Conservation (phyloP, 2,113 vertebrate species). For the Dunckerocampus dactyliophorus region DNA sequence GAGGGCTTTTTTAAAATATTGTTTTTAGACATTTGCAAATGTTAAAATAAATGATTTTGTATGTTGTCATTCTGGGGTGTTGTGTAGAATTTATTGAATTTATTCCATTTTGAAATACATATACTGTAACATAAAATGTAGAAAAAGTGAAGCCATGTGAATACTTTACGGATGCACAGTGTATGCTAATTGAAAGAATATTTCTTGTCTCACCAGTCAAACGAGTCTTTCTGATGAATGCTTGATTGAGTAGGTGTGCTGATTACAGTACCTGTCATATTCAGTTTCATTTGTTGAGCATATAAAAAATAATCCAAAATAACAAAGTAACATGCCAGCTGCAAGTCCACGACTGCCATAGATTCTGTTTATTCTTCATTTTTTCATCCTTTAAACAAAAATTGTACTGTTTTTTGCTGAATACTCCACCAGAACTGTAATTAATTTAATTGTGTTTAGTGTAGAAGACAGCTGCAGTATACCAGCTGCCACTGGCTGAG, state of each 20-base stretch:
- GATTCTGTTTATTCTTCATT: background rate
- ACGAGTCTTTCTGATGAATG: conserved; percentile 21
- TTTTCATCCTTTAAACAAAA: conserved; percentile 12
- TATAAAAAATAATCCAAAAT: conserved; percentile 10
- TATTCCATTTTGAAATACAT: no score
- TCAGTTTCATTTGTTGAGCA: conserved; percentile 38
- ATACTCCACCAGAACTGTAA: conserved; percentile 30
- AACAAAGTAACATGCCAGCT: background rate
- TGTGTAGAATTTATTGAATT: no score
- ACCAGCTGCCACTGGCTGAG: conserved; percentile 30
- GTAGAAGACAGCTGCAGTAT: conserved; percentile 29
- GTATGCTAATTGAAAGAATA: conserved; percentile 53
- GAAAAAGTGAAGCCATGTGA: background rate
- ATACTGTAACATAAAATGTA: background rate
- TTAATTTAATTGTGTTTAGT: conserved; percentile 54
- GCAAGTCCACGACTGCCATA: conserved; percentile 11
- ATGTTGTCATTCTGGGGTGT: no score
- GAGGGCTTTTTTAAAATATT: no score
- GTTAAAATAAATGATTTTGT: no score
- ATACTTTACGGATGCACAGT: background rate
- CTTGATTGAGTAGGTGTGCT: conserved; percentile 35
- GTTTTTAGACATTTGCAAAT: no score
- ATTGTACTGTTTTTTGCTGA: conserved; percentile 7
- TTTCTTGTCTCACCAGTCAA: conserved; percentile 35
- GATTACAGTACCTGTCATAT: conserved; percentile 50